Evolutionary conservation across 2,113 vertebrate species (phyloP).

Genomic region (Hippocampus guttulatus): DNA sequence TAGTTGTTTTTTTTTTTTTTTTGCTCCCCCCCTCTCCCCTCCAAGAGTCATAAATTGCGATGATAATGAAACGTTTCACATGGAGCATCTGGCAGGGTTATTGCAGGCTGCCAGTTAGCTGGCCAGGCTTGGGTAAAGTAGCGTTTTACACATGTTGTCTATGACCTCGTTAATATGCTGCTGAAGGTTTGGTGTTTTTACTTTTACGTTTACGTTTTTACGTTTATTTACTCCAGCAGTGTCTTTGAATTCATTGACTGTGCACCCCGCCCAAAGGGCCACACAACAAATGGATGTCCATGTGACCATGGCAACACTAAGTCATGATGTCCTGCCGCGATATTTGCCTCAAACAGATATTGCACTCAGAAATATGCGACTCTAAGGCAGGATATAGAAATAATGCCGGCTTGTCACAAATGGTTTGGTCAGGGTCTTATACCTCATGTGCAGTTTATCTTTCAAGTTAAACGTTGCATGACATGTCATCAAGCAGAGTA

Average conservation of each 20-base stretch:
- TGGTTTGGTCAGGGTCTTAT: neutral
- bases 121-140: conserved; percentile 21
- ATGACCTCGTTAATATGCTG: conserved; percentile 12
- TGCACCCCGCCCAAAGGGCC: neutral
- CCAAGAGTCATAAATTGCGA: conserved; percentile 36
- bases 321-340: neutral
- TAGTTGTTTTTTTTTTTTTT: conserved; percentile 29
- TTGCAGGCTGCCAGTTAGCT: conserved; percentile 24
- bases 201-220: too few relatives aligned
- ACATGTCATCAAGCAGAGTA: neutral
- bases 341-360: conserved; percentile 11
- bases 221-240: neutral
- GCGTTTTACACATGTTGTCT: conserved; percentile 17
- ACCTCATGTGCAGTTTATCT: neutral
- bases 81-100: conserved; percentile 22
- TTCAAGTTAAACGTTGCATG: neutral
- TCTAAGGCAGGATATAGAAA: neutral
- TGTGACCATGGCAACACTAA: neutral
- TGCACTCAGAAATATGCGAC: neutral
- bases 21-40: neutral
- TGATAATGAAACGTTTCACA: conserved; percentile 45
- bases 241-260: neutral
- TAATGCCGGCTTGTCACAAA: neutral
- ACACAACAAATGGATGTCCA: neutral
- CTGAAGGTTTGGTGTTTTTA: neutral